A percentile compares a stretch with the other conserved stretches of the same genome.
Conservation (phyloP, 2,113 vertebrate species). For the Junco hyemalis region DNA sequence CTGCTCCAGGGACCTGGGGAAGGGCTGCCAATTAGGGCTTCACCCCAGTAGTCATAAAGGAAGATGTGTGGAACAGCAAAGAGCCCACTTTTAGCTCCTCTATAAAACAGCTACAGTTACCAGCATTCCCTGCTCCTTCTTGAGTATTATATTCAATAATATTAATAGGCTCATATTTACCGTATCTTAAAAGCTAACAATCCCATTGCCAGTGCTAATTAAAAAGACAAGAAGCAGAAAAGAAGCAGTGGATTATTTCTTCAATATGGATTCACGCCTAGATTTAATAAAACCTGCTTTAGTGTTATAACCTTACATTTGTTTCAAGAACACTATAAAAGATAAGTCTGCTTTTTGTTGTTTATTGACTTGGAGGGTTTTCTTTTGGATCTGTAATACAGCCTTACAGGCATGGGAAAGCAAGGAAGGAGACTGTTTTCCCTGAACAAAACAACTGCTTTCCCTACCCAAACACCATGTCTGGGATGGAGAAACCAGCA, state of each 20-base stretch:
- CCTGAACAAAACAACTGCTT: not conserved
- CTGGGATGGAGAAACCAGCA: not conserved
- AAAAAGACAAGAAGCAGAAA: conserved; percentile 49
- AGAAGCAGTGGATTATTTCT: conserved; percentile 18
- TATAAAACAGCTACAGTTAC: conserved; percentile 71
- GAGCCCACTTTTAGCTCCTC: conserved; percentile 60
- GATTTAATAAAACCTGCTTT: conserved; percentile 54
- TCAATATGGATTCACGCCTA: conserved; percentile 23
- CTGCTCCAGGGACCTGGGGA: conserved; percentile 69
- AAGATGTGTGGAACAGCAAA: conserved; percentile 67
- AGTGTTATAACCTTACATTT: not conserved
- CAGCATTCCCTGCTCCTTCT: conserved; percentile 63
- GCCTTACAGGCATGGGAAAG: not conserved
- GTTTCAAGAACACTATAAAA: not conserved
- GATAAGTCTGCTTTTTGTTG: not conserved
- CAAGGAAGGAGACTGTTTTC: not conserved
- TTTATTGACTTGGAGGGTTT: conserved; percentile 36
- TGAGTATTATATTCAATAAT: conserved; percentile 40
- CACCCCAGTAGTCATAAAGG: conserved; percentile 59
- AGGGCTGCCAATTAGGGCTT: conserved; percentile 61
- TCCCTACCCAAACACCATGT: not conserved
- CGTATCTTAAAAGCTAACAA: conserved; percentile 52
- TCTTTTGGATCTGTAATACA: not conserved
- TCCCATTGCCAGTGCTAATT: conserved; percentile 30
- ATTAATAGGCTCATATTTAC: conserved; percentile 64